Conservation (phyloP, 2,888 invertebrate species). For the Harpalus rufipes region DNA sequence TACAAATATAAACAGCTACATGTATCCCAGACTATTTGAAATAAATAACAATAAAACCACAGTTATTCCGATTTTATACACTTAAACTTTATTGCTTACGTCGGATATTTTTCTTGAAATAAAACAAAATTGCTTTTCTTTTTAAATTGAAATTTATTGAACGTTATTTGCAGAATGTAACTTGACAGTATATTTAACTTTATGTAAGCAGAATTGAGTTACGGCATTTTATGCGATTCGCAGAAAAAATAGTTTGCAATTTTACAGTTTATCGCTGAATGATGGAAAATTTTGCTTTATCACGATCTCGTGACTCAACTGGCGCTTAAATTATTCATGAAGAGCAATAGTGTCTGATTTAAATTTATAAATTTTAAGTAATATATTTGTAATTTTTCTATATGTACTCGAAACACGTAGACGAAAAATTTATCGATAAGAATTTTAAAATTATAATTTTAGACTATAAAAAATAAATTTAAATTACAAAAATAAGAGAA, state of each 20-base stretch:
- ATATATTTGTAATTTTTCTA: conserved; percentile 11
- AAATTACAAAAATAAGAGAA: background rate
- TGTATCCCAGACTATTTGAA: conserved; percentile 8
- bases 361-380: conserved; percentile 30
- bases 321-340: conserved; percentile 31
- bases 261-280: background rate
- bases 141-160: conserved; percentile 42
- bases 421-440: background rate
- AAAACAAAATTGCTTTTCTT: conserved; percentile 11
- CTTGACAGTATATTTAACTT: background rate
- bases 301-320: conserved; percentile 12
- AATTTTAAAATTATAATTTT: background rate
- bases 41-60: conserved; percentile 30
- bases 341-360: conserved; percentile 20
- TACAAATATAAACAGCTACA: conserved; percentile 23
- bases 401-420: conserved; percentile 13
- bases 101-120: conserved; percentile 28
- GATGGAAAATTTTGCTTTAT: conserved; percentile 14
- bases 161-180: conserved; percentile 5
- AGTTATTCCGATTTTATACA: conserved; percentile 36
- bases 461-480: background rate
- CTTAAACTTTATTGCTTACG: conserved; percentile 24
- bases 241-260: conserved; percentile 13
- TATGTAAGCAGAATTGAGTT: conserved; percentile 25
- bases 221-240: background rate